phyloP scores from a whole-genome alignment of 2,113 vertebrate genomes.

The Tinamus guttatus region DNA sequence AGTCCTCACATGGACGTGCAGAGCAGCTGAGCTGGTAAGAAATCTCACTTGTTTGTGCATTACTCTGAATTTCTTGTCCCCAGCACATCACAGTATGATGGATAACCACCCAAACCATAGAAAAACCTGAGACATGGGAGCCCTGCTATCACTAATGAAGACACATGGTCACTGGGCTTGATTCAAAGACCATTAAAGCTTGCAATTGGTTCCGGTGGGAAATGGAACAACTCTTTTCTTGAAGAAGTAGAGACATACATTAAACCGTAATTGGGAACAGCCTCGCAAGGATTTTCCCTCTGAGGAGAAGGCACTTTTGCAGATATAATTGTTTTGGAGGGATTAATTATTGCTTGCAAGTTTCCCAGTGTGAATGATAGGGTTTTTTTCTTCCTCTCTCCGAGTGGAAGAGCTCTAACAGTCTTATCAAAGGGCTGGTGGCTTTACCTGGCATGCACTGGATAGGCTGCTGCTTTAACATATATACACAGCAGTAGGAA shows the following conservation, averaged over 20 bases:
- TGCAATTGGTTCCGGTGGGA: background rate
- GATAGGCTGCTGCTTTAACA: background rate
- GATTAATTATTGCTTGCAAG: slow-evolving; percentile 19
- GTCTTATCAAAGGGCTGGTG: background rate
- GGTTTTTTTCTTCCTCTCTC: background rate
- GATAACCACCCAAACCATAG: slow-evolving; percentile 28
- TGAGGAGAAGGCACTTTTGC: slow-evolving; percentile 43
- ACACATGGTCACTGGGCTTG: background rate
- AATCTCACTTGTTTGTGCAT: background rate
- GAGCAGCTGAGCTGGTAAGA: fast-evolving
- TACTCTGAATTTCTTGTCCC: background rate
- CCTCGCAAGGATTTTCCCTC: slow-evolving; percentile 30
- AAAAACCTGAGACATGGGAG: slow-evolving; percentile 23
- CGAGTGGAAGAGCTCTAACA: background rate
- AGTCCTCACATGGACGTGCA: background rate
- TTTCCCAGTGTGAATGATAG: background rate
- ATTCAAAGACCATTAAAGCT: slow-evolving; percentile 45
- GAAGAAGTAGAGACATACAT: slow-evolving; percentile 35
- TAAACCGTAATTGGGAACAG: slow-evolving; percentile 59
- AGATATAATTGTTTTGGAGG: slow-evolving; percentile 56
- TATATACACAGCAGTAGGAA: background rate
- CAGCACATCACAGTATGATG: background rate
- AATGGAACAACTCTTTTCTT: slow-evolving; percentile 4
- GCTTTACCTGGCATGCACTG: background rate
- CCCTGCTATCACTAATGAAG: slow-evolving; percentile 42